Evolutionary conservation across 1,140 invertebrate species (phyloP).

Genomic region (Bicyclus anynana): DNA sequence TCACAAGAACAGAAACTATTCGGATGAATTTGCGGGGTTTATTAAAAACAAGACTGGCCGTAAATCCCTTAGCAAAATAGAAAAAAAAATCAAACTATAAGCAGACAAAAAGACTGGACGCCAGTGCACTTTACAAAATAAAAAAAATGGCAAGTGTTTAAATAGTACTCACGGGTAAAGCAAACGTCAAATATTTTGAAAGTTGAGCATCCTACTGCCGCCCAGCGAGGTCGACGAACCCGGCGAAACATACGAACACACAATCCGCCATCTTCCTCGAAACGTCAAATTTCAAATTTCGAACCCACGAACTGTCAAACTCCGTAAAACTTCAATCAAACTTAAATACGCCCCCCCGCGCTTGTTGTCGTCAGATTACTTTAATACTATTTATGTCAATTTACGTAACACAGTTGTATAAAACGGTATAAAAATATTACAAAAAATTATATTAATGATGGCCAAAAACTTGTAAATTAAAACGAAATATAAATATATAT

Average conservation of each 20-base stretch:
- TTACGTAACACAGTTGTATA: slow-evolving; percentile 72
- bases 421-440: slow-evolving; percentile 78
- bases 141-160: not conserved
- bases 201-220: slow-evolving; percentile 65
- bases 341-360: slow-evolving; percentile 32
- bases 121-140: no score
- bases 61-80: no score
- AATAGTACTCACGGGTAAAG: slow-evolving; percentile 65
- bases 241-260: slow-evolving; percentile 53
- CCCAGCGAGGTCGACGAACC: slow-evolving; percentile 52
- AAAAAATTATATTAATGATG: slow-evolving; percentile 70
- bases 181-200: slow-evolving; percentile 70
- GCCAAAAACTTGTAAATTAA: slow-evolving; percentile 75
- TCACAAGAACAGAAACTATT: no score
- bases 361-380: slow-evolving; percentile 28
- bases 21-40: no score
- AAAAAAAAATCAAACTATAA: no score
- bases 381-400: slow-evolving; percentile 44
- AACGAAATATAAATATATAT: slow-evolving; percentile 77
- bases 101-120: no score
- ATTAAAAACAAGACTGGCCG: no score
- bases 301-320: slow-evolving; percentile 69
- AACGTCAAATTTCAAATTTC: slow-evolving; percentile 69
- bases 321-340: slow-evolving; percentile 53
- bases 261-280: slow-evolving; percentile 32